Conservation (phyloP, 2,888 invertebrate genomes). For the Invenusta paracnida region DNA sequence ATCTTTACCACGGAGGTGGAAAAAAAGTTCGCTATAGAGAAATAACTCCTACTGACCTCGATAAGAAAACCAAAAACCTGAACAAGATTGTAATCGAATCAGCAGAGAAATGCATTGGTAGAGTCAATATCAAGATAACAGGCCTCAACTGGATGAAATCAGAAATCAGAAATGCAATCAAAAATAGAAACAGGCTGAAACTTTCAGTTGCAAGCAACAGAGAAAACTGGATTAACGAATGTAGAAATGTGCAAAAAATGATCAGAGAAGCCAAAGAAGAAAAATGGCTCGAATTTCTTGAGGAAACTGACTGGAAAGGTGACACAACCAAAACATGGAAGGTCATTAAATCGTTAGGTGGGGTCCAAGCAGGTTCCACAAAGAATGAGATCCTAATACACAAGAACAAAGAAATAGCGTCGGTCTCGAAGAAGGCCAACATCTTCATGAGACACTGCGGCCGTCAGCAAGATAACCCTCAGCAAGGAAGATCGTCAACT, state of each 20-base stretch:
- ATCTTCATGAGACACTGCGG: not conserved
- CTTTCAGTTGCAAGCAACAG: not conserved
- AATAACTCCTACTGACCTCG: slow-evolving; percentile 5
- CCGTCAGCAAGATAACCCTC: slow-evolving; percentile 13
- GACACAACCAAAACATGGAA: slow-evolving; percentile 13
- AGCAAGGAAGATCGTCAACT: slow-evolving; percentile 9
- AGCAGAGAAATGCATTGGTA: slow-evolving; percentile 3
- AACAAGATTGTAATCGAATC: slow-evolving; percentile 3
- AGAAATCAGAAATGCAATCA: slow-evolving; percentile 26
- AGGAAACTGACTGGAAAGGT: slow-evolving; percentile 2
- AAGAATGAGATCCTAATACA: slow-evolving; percentile 14
- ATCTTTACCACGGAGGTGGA: not conserved
- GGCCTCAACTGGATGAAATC: slow-evolving; percentile 11
- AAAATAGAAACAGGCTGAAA: slow-evolving; percentile 10
- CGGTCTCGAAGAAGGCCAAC: not conserved
- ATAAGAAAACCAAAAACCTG: slow-evolving; percentile 17
- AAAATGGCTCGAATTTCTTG: not conserved
- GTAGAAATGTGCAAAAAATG: slow-evolving; percentile 17
- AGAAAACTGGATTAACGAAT: not conserved
- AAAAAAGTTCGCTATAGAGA: not conserved
- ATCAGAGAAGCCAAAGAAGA: not conserved
- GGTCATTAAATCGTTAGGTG: slow-evolving; percentile 18
- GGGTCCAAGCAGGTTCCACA: slow-evolving; percentile 19
- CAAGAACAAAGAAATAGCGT: not conserved
- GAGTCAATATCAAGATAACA: not conserved